Percentiles rank a stretch among this genome's conserved stretches.
These are phyloP conservation scores for Gallinago solitaria DNA, from an alignment of 2,797 vertebrate genomes.

Conservation along the genomic window DNA sequence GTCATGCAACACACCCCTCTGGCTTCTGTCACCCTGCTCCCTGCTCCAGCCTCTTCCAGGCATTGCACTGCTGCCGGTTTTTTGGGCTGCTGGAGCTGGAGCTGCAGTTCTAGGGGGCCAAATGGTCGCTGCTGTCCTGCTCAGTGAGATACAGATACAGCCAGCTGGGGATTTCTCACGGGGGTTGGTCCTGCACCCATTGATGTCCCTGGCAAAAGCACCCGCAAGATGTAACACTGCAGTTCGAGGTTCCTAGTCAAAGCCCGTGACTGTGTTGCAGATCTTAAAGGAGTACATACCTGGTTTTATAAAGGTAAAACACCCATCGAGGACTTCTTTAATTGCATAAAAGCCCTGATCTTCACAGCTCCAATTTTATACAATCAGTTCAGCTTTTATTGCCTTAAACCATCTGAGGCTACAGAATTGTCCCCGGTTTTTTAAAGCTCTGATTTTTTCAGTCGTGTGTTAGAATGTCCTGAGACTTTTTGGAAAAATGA, in stretches of 20 bases:
- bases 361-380: not conserved
- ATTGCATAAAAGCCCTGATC: not conserved
- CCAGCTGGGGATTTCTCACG: fast-evolving
- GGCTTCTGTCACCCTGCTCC: not conserved
- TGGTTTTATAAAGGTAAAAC: not conserved
- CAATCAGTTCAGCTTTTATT: not conserved
- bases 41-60: not conserved
- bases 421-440: conserved; percentile 19
- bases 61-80: fast-evolving
- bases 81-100: not conserved
- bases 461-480: not conserved
- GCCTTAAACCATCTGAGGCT: not conserved
- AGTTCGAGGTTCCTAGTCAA: not conserved
- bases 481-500: conserved; percentile 36
- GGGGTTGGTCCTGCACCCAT: not conserved
- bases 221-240: not conserved
- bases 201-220: not conserved
- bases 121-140: not conserved
- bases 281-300: not conserved
- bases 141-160: not conserved
- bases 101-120: not conserved
- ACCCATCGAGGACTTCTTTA: not conserved
- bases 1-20: not conserved
- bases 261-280: not conserved
- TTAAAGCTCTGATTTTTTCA: conserved; percentile 26